These are phyloP conservation scores for Laterallus jamaicensis DNA, from an alignment of 2,113 vertebrate genomes.

Conservation along the genomic window DNA sequence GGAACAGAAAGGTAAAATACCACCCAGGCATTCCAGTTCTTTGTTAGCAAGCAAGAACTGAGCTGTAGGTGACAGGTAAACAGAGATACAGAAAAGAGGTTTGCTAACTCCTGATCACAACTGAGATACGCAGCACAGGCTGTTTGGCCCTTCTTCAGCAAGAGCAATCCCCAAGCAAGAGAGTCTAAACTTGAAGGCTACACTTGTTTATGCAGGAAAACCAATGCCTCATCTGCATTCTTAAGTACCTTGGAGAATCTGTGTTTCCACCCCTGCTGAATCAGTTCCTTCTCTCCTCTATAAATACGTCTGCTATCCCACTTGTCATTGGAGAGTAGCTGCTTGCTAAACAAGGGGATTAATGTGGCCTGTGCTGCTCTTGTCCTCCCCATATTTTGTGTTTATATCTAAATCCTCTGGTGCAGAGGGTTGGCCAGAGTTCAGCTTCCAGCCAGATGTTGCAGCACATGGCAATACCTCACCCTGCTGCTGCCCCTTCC, in stretches of 20 bases:
- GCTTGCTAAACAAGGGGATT: conserved; percentile 36
- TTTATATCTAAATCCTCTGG: conserved; percentile 29
- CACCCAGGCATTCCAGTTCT: background rate
- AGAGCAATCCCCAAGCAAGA: background rate
- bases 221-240: background rate
- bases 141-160: background rate
- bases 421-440: conserved; percentile 3
- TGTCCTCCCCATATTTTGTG: background rate
- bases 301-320: background rate
- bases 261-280: background rate
- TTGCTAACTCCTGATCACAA: background rate
- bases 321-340: background rate
- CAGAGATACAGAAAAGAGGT: background rate
- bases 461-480: conserved; percentile 25
- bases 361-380: background rate
- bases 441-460: conserved; percentile 52
- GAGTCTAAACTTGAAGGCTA: background rate
- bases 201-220: background rate
- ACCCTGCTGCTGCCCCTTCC: background rate
- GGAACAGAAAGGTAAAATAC: background rate
- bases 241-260: background rate
- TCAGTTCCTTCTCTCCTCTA: background rate
- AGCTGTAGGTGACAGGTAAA: background rate
- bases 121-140: background rate
- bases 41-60: background rate